Evolutionary conservation across 2,113 vertebrate genomes (phyloP), one percentile per base, ranked within the genome.

Genomic region (Coryphaenoides rupestris): DNA sequence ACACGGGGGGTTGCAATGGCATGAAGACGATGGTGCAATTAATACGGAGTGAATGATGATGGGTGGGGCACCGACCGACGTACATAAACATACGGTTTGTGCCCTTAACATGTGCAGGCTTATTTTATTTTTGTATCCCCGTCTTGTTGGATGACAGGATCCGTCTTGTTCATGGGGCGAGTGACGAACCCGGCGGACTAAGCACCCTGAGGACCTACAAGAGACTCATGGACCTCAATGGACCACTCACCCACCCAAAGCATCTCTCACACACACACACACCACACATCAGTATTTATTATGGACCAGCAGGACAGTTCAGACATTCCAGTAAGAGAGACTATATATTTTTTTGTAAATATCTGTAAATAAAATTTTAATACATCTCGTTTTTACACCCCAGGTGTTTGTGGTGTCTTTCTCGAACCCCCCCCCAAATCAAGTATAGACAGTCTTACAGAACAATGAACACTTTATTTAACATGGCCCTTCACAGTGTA

Each of bases 111-210:
- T 12, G 33, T 40, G 6, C 9, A 40, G 9, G 33, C 33, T 40
- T 40, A 12, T 0, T 40, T 40, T 40, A 46, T 23, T 19, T 16
- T 28, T 63, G 12, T 33, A 21, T 69, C 9, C 67, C 5, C 64
- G 1, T 14, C 19, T 62, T 73, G n/a, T n/a, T n/a, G n/a, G n/a
- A n/a, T n/a, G n/a, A 54, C 89, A 96, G 95, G 93, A 45, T 92
- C 91, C 58, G 78, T 96, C 76, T 86, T 95, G 68, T 94, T 94
- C 62, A 92, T 93, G 81, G 94, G 95, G 55, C 90, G 92, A 89
- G 87, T 96, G 74, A 86, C 88, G 88, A 93, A 94, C 78, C 94
- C 93, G 55, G 85, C 87, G 4, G 73, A 90, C 58, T 71, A 88
- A 77, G 56, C 46, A 22, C 63, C 60, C 5, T 84, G n/a, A 17